Conservation (phyloP, 92 coral and sea anemone species). For the Anthopleura xanthogrammica region DNA sequence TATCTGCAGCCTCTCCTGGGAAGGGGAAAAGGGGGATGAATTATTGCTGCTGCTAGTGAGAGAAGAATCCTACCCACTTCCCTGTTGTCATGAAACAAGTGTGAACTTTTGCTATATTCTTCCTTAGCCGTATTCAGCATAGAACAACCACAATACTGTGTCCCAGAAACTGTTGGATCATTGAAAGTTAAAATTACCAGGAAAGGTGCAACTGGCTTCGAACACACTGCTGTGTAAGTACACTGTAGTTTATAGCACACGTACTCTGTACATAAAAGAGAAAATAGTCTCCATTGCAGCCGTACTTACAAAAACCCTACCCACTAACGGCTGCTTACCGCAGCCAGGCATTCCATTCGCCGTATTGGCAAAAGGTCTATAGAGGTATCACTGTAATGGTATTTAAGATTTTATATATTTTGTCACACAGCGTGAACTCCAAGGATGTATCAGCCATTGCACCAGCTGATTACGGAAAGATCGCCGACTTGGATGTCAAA, state of each 20-base stretch:
- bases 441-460: constrained; percentile 14
- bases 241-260: background rate
- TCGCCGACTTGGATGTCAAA: background rate
- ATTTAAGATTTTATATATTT: background rate
- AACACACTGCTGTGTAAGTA: constrained; percentile 23
- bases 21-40: too few species aligned
- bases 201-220: constrained; percentile 2
- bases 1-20: too few species aligned
- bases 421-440: background rate
- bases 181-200: constrained; percentile 19
- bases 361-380: too few species aligned
- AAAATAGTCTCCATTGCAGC: too few species aligned
- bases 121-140: constrained; percentile 13
- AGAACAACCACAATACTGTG: constrained; percentile 6
- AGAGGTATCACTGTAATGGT: too few species aligned
- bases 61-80: too few species aligned
- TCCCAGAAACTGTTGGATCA: constrained; percentile 16
- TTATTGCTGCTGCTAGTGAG: too few species aligned
- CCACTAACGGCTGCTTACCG: too few species aligned
- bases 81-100: background rate
- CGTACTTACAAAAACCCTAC: too few species aligned
- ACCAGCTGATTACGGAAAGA: constrained; percentile 17
- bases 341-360: too few species aligned
- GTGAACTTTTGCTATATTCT: background rate
- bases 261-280: too few species aligned